Evolutionary conservation across 1,140 invertebrate genomes (phyloP).

Genomic region (Vanessa tameamea): DNA sequence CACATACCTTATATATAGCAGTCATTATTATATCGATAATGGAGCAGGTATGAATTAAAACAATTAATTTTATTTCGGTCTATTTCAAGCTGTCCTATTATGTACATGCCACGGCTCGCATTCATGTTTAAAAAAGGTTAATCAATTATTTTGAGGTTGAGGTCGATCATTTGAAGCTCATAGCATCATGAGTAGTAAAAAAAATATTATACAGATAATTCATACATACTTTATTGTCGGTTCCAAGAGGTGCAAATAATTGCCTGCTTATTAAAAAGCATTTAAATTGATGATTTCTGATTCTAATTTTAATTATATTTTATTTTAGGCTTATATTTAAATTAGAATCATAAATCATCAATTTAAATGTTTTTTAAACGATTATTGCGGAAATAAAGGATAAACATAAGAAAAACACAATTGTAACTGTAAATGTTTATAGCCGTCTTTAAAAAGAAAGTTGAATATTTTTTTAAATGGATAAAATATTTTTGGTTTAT

Average conservation of each 20-base stretch:
- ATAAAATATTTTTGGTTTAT: too few relatives aligned
- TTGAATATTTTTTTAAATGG: too few relatives aligned
- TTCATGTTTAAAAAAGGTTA: not conserved
- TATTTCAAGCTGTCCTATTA: not conserved
- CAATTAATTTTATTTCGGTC: not conserved
- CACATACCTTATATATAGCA: too few relatives aligned
- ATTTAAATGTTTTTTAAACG: not conserved
- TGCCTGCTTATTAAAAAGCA: not conserved
- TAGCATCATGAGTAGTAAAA: not conserved
- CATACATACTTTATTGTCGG: not conserved
- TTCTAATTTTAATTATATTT: too few relatives aligned
- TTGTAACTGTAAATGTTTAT: not conserved
- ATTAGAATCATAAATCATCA: not conserved
- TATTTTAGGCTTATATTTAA: too few relatives aligned
- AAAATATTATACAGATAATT: not conserved
- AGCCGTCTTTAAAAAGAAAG: too few relatives aligned
- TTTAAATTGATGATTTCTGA: too few relatives aligned
- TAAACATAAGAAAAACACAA: not conserved
- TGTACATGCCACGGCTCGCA: not conserved
- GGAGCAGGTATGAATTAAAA: too few relatives aligned
- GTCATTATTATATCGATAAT: too few relatives aligned
- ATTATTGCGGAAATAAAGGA: not conserved
- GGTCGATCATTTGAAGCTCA: not conserved
- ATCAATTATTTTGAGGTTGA: conserved; percentile 4
- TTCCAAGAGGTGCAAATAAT: not conserved